Conservation (phyloP, 2,113 vertebrate genomes). For the Zapornia atra region DNA sequence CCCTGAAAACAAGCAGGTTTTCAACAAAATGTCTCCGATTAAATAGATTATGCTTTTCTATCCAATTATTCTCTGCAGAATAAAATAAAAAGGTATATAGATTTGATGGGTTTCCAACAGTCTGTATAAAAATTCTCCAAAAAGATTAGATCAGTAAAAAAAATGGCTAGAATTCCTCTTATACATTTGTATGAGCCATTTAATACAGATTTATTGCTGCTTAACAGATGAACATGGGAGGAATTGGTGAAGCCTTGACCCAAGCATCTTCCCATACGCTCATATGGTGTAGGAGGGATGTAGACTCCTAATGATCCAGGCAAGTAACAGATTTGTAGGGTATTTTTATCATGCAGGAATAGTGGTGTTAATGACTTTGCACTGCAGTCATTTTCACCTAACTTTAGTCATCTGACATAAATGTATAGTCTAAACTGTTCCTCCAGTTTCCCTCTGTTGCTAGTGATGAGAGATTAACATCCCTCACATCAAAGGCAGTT, state of each 20-base stretch:
- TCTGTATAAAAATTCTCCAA: not conserved
- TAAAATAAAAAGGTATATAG: not conserved
- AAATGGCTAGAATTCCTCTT: not conserved
- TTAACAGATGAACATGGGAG: not conserved
- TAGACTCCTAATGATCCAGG: not conserved
- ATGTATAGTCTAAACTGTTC: not conserved
- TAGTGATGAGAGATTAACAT: not conserved
- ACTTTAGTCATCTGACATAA: not conserved
- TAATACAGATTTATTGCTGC: not conserved
- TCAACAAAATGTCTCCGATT: not conserved
- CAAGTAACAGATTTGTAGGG: not conserved
- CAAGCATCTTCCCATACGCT: not conserved
- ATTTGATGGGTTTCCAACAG: not conserved
- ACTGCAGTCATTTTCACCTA: not conserved
- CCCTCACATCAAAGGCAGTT: not conserved
- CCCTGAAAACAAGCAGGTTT: not conserved
- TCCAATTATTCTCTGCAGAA: not conserved
- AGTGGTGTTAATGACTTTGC: not conserved
- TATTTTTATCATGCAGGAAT: not conserved
- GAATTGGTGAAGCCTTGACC: not conserved
- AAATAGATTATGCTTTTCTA: not conserved
- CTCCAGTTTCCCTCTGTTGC: not conserved
- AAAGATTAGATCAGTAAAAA: not conserved
- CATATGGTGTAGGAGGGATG: not conserved
- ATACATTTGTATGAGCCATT: not conserved